Conservation (phyloP, 1,140 invertebrate species). For the Rhagoletis pomonella region DNA sequence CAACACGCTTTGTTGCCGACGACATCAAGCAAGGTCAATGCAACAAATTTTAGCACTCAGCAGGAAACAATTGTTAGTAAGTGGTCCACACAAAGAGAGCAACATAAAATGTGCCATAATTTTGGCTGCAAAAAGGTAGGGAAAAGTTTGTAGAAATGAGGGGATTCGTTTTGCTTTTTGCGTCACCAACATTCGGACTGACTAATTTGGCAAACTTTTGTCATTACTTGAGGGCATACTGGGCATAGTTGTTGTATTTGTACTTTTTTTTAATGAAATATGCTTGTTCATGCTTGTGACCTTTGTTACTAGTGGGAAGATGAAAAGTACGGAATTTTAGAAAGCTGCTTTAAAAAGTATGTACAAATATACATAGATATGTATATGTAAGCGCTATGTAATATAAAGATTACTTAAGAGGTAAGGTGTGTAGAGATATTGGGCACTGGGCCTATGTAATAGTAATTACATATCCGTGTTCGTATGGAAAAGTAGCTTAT, state of each 20-base stretch:
- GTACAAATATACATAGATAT: no score
- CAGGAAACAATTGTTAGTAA: neutral
- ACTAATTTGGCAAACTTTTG: conserved; percentile 10
- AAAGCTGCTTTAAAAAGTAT: no score
- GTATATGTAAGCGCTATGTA: no score
- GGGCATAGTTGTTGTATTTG: neutral
- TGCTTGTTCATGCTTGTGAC: conserved; percentile 6
- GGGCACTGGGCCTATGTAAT: no score
- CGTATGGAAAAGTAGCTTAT: no score
- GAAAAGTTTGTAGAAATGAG: neutral
- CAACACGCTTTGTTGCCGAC: neutral
- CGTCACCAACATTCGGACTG: no score
- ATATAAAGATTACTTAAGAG: no score
- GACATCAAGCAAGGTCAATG: conserved; percentile 43
- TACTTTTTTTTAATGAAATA: neutral
- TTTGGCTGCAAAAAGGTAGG: neutral
- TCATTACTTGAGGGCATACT: neutral
- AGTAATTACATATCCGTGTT: no score
- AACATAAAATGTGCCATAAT: neutral
- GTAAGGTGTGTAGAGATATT: no score
- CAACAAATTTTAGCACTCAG: conserved; percentile 5
- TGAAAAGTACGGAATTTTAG: no score
- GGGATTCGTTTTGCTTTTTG: neutral
- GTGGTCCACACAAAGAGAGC: neutral
- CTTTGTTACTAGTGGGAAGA: neutral